phyloP scores from a whole-genome alignment of 2,797 vertebrate species.

The Falco peregrinus region DNA sequence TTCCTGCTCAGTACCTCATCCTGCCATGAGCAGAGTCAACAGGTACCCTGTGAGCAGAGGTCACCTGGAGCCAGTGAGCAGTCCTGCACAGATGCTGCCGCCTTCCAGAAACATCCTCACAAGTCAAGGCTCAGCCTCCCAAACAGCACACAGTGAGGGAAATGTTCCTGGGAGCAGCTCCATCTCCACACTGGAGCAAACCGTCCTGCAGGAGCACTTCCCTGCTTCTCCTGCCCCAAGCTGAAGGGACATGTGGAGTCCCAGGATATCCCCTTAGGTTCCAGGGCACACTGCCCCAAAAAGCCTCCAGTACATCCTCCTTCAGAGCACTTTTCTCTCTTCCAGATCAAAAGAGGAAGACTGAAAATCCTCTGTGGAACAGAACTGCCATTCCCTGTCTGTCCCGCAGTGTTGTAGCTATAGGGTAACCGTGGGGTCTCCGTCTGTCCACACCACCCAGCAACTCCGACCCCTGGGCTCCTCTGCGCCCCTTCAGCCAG shows the following conservation, averaged over 20 bases:
- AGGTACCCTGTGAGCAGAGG: background rate
- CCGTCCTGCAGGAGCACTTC: background rate
- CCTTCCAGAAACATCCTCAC: background rate
- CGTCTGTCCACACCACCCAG: background rate
- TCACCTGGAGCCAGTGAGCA: background rate
- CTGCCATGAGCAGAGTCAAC: background rate
- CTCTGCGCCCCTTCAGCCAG: too few species aligned
- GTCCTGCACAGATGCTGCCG: background rate
- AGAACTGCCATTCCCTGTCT: too few species aligned
- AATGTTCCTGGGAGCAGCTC: background rate
- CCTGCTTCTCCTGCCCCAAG: background rate
- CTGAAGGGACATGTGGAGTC: background rate
- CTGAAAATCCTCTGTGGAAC: background rate
- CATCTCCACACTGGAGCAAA: background rate
- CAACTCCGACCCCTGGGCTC: too few species aligned
- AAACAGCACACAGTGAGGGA: background rate
- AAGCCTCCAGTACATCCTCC: background rate
- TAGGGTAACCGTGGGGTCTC: background rate
- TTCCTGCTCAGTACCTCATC: too few species aligned
- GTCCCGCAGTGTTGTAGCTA: too few species aligned
- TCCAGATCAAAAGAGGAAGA: background rate
- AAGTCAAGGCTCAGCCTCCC: background rate
- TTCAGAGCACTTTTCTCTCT: background rate
- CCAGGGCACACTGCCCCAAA: background rate
- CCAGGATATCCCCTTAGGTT: background rate